These are phyloP conservation scores for Lophius americanus DNA, from an alignment of 2,797 vertebrate species.

Conservation along the genomic window DNA sequence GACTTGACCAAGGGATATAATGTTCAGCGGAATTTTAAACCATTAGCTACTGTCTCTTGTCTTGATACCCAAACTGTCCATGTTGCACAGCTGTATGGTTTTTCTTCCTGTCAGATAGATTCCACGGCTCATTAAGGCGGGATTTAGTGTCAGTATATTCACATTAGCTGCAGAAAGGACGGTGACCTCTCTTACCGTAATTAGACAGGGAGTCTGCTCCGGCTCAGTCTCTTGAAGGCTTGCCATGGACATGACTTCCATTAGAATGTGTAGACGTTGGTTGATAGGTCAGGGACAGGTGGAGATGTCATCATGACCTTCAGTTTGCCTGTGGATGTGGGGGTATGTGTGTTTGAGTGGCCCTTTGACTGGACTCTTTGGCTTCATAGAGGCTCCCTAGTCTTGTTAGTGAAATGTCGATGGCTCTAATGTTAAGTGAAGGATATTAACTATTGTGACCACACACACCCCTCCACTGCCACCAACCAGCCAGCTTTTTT, in stretches of 20 bases:
- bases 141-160: constrained; percentile 72
- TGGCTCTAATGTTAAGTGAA: constrained; percentile 67
- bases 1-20: constrained; percentile 69
- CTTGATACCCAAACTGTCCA: constrained; percentile 41
- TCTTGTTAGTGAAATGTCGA: constrained; percentile 72
- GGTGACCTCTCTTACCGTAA: constrained; percentile 59
- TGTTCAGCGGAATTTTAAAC: constrained; percentile 62
- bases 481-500: constrained; percentile 22
- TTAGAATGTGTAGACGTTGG: constrained; percentile 68
- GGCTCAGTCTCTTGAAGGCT: constrained; percentile 51
- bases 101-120: constrained; percentile 49
- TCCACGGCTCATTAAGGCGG: constrained; percentile 63
- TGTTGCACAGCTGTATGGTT: constrained; percentile 62
- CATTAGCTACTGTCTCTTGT: constrained; percentile 68
- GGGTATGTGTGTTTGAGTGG: constrained; percentile 17
- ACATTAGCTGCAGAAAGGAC: constrained; percentile 62
- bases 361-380: constrained; percentile 40
- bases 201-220: constrained; percentile 64
- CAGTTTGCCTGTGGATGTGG: constrained; percentile 39
- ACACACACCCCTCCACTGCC: constrained; percentile 8
- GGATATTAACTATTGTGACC: constrained; percentile 34
- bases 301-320: constrained; percentile 75
- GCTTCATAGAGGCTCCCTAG: constrained; percentile 62
- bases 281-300: constrained; percentile 80
- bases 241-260: constrained; percentile 50